phyloP scores from a whole-genome alignment of 2,797 vertebrate genomes.

The Megalops cyprinoides region DNA sequence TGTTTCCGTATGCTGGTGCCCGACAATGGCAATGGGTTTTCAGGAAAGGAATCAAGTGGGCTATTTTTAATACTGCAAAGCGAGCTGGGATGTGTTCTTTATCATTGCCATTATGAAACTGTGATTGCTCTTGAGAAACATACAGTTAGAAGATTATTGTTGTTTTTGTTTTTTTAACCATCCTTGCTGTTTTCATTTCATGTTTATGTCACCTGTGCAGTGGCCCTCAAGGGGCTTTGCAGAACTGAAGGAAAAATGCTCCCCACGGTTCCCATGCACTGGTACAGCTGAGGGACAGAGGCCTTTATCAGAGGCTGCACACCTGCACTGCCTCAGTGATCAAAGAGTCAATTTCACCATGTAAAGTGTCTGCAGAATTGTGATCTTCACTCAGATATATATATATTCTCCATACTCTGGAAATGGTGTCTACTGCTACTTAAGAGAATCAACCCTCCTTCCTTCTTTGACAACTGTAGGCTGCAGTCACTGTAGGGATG shows the following conservation, averaged over 20 bases:
- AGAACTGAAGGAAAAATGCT: background rate
- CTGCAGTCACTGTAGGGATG: too few relatives aligned
- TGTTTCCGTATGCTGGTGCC: background rate
- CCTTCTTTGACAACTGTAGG: background rate
- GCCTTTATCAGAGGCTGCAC: too few relatives aligned
- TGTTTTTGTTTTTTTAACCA: background rate
- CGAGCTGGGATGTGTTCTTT: background rate
- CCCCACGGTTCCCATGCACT: background rate
- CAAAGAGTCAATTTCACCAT: background rate
- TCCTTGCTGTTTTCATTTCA: background rate
- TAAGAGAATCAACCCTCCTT: background rate
- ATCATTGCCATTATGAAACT: too few relatives aligned
- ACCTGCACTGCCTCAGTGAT: background rate
- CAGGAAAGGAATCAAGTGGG: background rate
- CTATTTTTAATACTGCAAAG: background rate
- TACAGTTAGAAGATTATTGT: background rate
- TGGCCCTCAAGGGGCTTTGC: background rate
- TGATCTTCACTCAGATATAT: background rate
- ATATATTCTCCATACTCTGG: background rate
- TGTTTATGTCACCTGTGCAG: background rate
- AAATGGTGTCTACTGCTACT: background rate
- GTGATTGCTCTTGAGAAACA: background rate
- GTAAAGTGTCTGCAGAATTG: too few relatives aligned
- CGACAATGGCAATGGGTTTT: background rate
- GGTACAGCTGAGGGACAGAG: background rate